Base-by-base conservation (phyloP, 2,113 vertebrate genomes). In the Mormoops blainvillei region DNA sequence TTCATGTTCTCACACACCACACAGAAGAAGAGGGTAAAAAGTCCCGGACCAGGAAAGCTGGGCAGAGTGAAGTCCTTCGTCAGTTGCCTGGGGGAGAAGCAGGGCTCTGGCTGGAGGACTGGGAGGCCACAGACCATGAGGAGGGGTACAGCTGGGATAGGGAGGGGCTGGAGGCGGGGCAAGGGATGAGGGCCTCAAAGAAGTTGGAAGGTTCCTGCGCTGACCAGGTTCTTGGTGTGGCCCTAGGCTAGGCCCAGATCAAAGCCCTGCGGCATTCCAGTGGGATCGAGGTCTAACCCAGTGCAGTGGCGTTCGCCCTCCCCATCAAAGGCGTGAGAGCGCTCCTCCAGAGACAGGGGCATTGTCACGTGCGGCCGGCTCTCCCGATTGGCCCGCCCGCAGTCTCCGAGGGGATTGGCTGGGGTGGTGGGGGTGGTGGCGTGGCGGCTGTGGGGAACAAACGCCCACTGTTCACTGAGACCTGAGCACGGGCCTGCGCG, bases 311-410 rank as follows among this genome's bases (percentile, higher is more conserved):
- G 4, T 22, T 13, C 16, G 5, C 20, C 31, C 38, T 61, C 58
- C 24, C 58, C 43, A 2, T 80, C 15, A 16, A 74, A 6, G 65
- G 43, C 11, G 0, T 0, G 3, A 89, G 12, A 3, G 96, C 82
- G 86, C 96, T 76, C 70, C 96, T 87, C 26, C 74, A 7, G 77
- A 70, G 38, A 1, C 2, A n/a, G 11, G 4, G 41, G 67, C 82
- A 93, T 97, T 96, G 96, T 98, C 83, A 89, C 94, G 94, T 71
- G 93, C 2, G 6, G 14, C 26, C 0, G 61, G 61, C 5, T 4
- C 73, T 48, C 4, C 19, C 63, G 33, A 2, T 43, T 15, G 33
- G 31, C 33, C 3, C 38, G 24, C 45, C 56, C 61, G 36, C 28
- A 11, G 11, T 3, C 91, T 68, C 74, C 33, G 0, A 2, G 52